Percentiles rank a stretch among this genome's conserved stretches.
Evolutionary conservation across 2,888 invertebrate genomes (phyloP).

Genomic region (Drosophila flavopinicola): DNA sequence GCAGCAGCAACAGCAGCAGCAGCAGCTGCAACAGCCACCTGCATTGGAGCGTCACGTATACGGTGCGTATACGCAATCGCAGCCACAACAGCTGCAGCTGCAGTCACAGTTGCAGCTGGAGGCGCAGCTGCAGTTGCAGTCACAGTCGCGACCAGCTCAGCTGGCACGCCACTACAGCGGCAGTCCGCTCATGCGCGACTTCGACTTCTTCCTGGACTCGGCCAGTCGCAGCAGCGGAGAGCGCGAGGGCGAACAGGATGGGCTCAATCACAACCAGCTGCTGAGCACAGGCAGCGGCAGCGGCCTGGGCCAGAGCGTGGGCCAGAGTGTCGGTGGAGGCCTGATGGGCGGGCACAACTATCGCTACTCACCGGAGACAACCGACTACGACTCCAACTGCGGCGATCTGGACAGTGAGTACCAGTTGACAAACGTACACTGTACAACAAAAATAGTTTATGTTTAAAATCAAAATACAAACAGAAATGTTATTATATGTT

Average conservation of each 20-base stretch:
- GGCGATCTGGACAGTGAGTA: constrained; percentile 92
- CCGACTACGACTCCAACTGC: constrained; percentile 94
- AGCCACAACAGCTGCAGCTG: constrained; percentile 40
- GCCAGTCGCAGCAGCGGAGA: constrained; percentile 84
- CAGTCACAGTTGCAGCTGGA: constrained; percentile 55
- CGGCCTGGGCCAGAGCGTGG: constrained; percentile 81
- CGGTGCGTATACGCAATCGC: constrained; percentile 47
- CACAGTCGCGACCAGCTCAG: constrained; percentile 47
- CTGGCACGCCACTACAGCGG: constrained; percentile 76
- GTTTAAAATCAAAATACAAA: no score
- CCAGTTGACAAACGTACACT: not conserved
- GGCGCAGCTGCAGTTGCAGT: constrained; percentile 54
- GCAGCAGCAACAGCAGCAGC: constrained; percentile 46
- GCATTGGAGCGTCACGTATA: constrained; percentile 52
- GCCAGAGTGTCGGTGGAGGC: constrained; percentile 47
- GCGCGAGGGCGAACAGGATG: constrained; percentile 83
- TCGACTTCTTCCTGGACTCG: constrained; percentile 84
- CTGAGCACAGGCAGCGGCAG: constrained; percentile 67
- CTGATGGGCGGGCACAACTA: constrained; percentile 86
- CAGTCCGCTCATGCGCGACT: constrained; percentile 82
- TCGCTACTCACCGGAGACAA: constrained; percentile 95
- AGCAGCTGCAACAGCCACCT: constrained; percentile 40
- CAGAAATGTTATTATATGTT: no score
- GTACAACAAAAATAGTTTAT: no score
- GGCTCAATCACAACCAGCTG: constrained; percentile 82